Percentiles rank a stretch among this genome's conserved stretches.
phyloP scores from a whole-genome alignment of 2,888 invertebrate species.

The Scaptomyza parva region DNA sequence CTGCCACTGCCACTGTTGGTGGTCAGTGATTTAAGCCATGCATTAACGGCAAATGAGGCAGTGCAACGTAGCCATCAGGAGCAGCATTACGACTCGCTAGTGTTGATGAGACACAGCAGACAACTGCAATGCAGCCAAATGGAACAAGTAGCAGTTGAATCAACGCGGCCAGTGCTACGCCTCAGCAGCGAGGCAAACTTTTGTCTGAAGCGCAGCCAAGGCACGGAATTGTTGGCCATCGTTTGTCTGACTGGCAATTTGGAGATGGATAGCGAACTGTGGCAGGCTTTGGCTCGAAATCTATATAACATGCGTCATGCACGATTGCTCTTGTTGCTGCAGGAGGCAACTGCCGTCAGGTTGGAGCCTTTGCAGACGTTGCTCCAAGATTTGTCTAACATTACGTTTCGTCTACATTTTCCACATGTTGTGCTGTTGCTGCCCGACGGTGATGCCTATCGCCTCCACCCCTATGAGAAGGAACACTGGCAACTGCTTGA shows the following conservation, averaged over 20 bases:
- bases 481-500: conserved; percentile 39
- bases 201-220: conserved; percentile 34
- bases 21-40: conserved; percentile 2
- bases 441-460: conserved; percentile 5
- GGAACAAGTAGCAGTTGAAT: conserved; percentile 13
- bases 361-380: neutral
- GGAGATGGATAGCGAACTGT: conserved; percentile 38
- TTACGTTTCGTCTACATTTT: conserved; percentile 17
- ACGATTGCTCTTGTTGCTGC: conserved; percentile 44
- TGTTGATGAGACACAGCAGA: conserved; percentile 46
- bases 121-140: conserved; percentile 30
- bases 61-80: conserved; percentile 39
- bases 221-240: conserved; percentile 54
- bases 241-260: conserved; percentile 33
- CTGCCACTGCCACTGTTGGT: conserved; percentile 30
- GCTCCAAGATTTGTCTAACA: conserved; percentile 14
- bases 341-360: neutral
- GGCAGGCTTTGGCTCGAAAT: conserved; percentile 51
- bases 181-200: conserved; percentile 32
- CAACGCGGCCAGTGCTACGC: conserved; percentile 36
- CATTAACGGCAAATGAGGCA: conserved; percentile 8
- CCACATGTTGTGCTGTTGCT: conserved; percentile 41
- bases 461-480: conserved; percentile 48
- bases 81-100: conserved; percentile 29
- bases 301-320: conserved; percentile 61